phyloP scores from a whole-genome alignment of 2,888 invertebrate species.

The Dorcus hopei region DNA sequence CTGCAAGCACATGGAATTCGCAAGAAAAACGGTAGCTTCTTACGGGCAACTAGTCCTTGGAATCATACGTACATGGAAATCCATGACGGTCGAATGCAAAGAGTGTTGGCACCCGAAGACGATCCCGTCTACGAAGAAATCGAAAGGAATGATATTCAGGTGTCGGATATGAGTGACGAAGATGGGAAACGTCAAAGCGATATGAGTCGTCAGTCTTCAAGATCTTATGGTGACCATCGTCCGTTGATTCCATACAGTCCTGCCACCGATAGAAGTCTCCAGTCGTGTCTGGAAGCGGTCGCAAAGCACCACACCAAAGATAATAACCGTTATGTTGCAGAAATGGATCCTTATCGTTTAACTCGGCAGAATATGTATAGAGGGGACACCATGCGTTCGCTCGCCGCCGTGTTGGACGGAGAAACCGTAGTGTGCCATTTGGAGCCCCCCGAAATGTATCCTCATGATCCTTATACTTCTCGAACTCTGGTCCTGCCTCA shows the following conservation, averaged over 20 bases:
- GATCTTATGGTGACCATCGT: conserved; percentile 76
- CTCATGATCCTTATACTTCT: conserved; percentile 53
- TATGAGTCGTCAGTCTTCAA: conserved; percentile 67
- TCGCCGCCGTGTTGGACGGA: conserved; percentile 80
- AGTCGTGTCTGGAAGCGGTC: conserved; percentile 37
- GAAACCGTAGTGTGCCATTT: conserved; percentile 84
- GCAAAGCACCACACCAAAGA: conserved; percentile 47
- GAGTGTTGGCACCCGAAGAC: conserved; percentile 61
- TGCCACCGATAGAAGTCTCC: conserved; percentile 53
- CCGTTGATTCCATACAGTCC: conserved; percentile 78
- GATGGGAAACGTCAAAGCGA: conserved; percentile 71
- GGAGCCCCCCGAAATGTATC: conserved; percentile 62
- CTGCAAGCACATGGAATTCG: conserved; percentile 40
- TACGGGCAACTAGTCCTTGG: conserved; percentile 58
- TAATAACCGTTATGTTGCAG: conserved; percentile 49
- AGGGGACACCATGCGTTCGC: conserved; percentile 58
- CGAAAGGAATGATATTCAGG: conserved; percentile 68
- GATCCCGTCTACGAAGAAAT: conserved; percentile 83
- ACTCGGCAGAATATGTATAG: conserved; percentile 54
- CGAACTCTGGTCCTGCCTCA: conserved; percentile 58
- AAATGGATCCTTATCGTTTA: conserved; percentile 55
- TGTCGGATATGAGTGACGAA: conserved; percentile 77
- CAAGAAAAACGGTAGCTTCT: conserved; percentile 44
- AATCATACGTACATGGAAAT: conserved; percentile 80
- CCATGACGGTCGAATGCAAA: conserved; percentile 50